Percentiles rank a stretch among this genome's conserved stretches.
Evolutionary conservation across 2,888 invertebrate species (phyloP).

Genomic region (Poecilus cupreus): DNA sequence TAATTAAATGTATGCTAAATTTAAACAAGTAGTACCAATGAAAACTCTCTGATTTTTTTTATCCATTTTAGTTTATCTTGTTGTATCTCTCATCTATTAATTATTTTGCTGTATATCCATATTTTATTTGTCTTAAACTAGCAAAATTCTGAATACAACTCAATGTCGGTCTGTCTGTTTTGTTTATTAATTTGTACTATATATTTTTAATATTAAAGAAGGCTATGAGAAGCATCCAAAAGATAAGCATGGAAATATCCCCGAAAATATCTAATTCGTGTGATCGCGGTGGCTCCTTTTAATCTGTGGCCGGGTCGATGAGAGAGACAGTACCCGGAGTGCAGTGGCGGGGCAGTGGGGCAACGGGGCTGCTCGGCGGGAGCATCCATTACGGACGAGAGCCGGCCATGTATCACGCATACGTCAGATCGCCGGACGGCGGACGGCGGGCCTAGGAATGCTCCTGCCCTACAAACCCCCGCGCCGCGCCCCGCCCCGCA

Average conservation of each 20-base stretch:
- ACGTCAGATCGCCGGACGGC: constrained; percentile 59
- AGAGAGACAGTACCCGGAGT: background rate
- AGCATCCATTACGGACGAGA: constrained; percentile 58
- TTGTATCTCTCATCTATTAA: too few species aligned
- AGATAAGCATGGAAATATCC: constrained; percentile 2
- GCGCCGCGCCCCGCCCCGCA: background rate
- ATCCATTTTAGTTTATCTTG: too few species aligned
- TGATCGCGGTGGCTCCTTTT: constrained; percentile 49
- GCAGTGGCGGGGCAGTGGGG: constrained; percentile 26
- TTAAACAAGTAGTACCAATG: too few species aligned
- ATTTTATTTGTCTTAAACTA: too few species aligned
- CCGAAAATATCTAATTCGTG: constrained; percentile 28
- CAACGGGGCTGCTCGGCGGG: constrained; percentile 34
- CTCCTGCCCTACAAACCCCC: constrained; percentile 55
- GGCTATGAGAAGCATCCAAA: too few species aligned
- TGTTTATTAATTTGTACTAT: too few species aligned
- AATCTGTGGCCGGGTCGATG: constrained; percentile 55
- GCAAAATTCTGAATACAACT: too few species aligned
- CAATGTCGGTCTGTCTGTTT: too few species aligned
- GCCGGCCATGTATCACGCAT: constrained; percentile 58
- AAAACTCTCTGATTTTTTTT: too few species aligned
- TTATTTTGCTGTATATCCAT: too few species aligned
- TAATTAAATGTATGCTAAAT: too few species aligned
- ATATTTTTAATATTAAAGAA: too few species aligned
- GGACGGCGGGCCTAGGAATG: constrained; percentile 59